Evolutionary conservation across 2,888 invertebrate species (phyloP).

Genomic region (Pandemis cinnamomeana): DNA sequence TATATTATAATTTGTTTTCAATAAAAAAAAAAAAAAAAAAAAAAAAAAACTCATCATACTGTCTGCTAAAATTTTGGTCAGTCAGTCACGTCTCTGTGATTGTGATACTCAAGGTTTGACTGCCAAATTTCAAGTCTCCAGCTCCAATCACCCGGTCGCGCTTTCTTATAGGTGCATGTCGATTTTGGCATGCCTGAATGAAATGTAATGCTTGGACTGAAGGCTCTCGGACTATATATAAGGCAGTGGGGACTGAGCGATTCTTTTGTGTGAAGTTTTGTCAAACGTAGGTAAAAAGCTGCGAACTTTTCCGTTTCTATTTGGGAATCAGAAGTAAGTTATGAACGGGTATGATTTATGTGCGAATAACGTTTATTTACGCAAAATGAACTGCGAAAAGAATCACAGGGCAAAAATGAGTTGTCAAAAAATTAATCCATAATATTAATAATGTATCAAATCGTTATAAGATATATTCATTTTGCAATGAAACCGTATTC

Average conservation of each 20-base stretch:
- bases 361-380: not conserved
- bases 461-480: too few relatives aligned
- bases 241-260: conserved; percentile 7
- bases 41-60: too few relatives aligned
- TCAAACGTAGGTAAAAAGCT: conserved; percentile 25
- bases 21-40: too few relatives aligned
- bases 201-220: not conserved
- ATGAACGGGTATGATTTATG: conserved; percentile 19
- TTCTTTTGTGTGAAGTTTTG: conserved; percentile 26
- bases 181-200: not conserved
- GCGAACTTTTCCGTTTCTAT: conserved; percentile 21
- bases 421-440: not conserved
- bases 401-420: not conserved
- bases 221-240: conserved; percentile 6
- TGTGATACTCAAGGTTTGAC: too few relatives aligned
- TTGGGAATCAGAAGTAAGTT: conserved; percentile 12
- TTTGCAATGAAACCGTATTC: too few relatives aligned
- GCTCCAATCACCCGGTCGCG: too few relatives aligned
- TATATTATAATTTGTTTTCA: too few relatives aligned
- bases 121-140: too few relatives aligned
- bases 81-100: too few relatives aligned
- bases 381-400: not conserved
- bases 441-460: too few relatives aligned
- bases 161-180: too few relatives aligned
- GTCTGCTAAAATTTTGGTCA: too few relatives aligned